These are phyloP conservation scores for Leptonema lineaticorne DNA, from an alignment of 1,140 invertebrate species.

Conservation along the genomic window DNA sequence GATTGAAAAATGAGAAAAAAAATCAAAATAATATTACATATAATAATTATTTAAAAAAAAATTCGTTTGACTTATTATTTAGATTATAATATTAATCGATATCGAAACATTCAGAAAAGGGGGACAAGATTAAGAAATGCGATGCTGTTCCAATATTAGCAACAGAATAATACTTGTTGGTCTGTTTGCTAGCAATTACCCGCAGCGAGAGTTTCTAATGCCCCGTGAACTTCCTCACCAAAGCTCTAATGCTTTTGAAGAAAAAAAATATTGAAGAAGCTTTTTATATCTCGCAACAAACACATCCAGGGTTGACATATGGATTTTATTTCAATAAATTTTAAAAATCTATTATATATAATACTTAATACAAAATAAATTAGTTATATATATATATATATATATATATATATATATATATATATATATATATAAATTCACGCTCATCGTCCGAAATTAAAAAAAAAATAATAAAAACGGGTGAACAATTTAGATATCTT, in stretches of 20 bases:
- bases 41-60: too few relatives aligned
- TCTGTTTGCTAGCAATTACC: slow-evolving; percentile 34
- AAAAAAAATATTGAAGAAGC: neutral
- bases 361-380: neutral
- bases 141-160: neutral
- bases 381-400: neutral
- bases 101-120: too few relatives aligned
- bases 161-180: neutral
- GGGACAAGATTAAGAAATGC: neutral
- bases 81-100: too few relatives aligned
- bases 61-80: too few relatives aligned
- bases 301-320: neutral
- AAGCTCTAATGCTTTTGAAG: slow-evolving; percentile 23
- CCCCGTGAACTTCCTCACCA: slow-evolving; percentile 40
- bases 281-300: neutral
- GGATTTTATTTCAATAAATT: too few relatives aligned
- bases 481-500: too few relatives aligned
- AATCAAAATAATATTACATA: too few relatives aligned
- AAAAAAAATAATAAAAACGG: too few relatives aligned
- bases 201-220: slow-evolving; percentile 32
- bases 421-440: neutral
- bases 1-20: too few relatives aligned
- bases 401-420: slow-evolving; percentile 6
- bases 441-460: neutral
- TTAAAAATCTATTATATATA: neutral